A percentile compares a stretch with the other conserved stretches of the same genome.
These are phyloP conservation scores for Amiota minor DNA, from an alignment of 2,888 invertebrate species.

Conservation along the genomic window DNA sequence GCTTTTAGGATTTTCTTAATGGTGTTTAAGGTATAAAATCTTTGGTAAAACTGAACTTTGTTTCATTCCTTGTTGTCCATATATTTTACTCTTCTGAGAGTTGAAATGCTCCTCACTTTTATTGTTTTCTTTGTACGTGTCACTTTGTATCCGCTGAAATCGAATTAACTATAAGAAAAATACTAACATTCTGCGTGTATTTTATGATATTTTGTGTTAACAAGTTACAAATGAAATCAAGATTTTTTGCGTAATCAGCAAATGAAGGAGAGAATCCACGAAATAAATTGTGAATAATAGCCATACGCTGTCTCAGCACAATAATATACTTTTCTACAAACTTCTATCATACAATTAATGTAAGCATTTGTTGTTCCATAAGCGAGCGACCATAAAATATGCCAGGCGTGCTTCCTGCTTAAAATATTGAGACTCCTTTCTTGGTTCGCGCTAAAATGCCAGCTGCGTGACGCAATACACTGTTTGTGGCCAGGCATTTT, in stretches of 20 bases:
- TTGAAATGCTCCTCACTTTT: not conserved
- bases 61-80: not conserved
- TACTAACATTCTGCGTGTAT: not conserved
- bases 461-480: slow-evolving; percentile 55
- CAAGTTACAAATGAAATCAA: not conserved
- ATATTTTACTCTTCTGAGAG: slow-evolving; percentile 47
- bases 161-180: slow-evolving; percentile 38
- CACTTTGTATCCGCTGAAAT: slow-evolving; percentile 63
- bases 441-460: not conserved
- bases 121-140: slow-evolving; percentile 51
- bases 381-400: slow-evolving; percentile 1
- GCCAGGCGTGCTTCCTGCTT: slow-evolving; percentile 2
- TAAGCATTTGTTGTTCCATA: too few species aligned
- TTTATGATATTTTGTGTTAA: slow-evolving; percentile 12
- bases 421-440: not conserved
- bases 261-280: not conserved
- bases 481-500: slow-evolving; percentile 37
- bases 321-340: slow-evolving; percentile 20
- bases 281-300: too few species aligned
- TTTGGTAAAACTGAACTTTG: too few species aligned
- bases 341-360: slow-evolving; percentile 2
- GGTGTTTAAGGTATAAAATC: too few species aligned
- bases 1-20: too few species aligned
- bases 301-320: slow-evolving; percentile 53
- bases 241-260: slow-evolving; percentile 56